These are phyloP conservation scores for Lepilemur ruficaudatus DNA, from an alignment of 2,797 vertebrate species.

Conservation along the genomic window DNA sequence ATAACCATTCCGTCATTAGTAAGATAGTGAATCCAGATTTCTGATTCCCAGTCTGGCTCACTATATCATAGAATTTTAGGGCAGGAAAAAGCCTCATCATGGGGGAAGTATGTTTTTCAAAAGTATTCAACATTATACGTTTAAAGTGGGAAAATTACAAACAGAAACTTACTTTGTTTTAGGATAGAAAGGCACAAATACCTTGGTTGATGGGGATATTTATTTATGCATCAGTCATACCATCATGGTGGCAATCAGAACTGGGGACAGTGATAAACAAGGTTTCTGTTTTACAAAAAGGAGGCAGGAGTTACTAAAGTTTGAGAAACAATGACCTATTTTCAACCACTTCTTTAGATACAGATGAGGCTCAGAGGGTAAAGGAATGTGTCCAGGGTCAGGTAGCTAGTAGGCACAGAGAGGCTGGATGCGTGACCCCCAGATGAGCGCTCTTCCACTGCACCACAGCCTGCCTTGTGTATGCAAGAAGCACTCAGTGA, in stretches of 20 bases:
- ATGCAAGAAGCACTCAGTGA: too few relatives aligned
- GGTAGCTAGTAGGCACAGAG: neutral
- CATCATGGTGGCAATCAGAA: neutral
- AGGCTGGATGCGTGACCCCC: neutral
- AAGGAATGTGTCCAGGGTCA: neutral
- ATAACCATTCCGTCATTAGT: neutral
- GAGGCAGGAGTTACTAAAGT: neutral
- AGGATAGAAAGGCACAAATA: neutral
- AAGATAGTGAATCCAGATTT: neutral
- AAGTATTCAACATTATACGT: neutral
- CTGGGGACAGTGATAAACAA: neutral
- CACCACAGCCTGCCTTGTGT: neutral
- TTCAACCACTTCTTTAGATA: neutral
- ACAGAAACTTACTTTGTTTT: neutral
- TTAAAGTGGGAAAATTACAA: neutral
- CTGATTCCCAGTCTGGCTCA: neutral
- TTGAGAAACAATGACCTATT: neutral
- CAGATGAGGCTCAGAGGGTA: neutral
- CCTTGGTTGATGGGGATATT: neutral
- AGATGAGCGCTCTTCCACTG: neutral
- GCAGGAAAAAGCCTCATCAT: neutral
- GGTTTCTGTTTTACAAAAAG: neutral
- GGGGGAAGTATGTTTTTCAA: neutral
- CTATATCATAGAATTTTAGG: neutral
- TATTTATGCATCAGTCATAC: neutral